Evolutionary conservation across 2,797 vertebrate species (phyloP), one percentile per base, ranked within the genome.

Genomic region (Vespertilio murinus): DNA sequence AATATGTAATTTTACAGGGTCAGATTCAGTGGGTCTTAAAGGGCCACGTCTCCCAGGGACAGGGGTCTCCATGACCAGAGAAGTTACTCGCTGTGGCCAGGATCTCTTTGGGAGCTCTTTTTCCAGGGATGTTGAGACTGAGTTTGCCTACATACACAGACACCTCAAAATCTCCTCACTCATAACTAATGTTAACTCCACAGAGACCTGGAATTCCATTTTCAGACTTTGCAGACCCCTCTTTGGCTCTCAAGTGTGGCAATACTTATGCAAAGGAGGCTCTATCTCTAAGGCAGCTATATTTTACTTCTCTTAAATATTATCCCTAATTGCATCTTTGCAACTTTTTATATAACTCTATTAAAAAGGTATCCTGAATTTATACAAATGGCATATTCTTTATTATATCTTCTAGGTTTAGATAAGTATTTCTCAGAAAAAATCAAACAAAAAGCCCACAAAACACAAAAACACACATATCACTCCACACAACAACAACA

Each of bases 51-150:
- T n/a, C 16, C 14, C n/a, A 30, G 42, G 42, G 30, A 82, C 3
- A 75, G 42, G 4, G 10, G 35, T 86, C 35, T 90, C 12, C 12
- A 23, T 6, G 59, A 22, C 8, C 28, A 78, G 40, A n/a, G 61
- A 28, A 95, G 18, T 77, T 89, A 88, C 64, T 91, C 59, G 35
- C 59, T 77, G 71, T 20, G 47, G 95, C 79, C 12, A 0, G 52
- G 5, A 82, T 82, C 69, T 67, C 54, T 86, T 52, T 42, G 5
- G 47, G 88, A n/a, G 52, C 80, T 95, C 38, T 71, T 86, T 94
- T 94, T 88, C 82, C 59, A 79, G 94, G 96, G 90, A 30, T 56
- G 38, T 71, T 42, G 91, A 88, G 93, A 47, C 92, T 90, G 82
- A n/a, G 25, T 73, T 88, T 82, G 81, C 93, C 83, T 77, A 52